These are phyloP conservation scores for Drosophila sproati DNA, from an alignment of 1,140 invertebrate species.

Conservation along the genomic window DNA sequence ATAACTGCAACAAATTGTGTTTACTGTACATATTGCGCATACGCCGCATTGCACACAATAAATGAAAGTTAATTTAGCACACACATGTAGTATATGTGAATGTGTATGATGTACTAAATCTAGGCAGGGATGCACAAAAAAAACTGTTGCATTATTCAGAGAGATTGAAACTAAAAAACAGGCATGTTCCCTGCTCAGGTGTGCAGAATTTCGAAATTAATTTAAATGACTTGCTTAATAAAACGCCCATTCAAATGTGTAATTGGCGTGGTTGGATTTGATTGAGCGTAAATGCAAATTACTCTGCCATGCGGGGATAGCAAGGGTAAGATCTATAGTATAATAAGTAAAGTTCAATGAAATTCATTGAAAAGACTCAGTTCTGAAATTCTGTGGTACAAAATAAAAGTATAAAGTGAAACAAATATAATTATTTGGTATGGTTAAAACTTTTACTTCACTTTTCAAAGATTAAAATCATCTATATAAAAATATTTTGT, in stretches of 20 bases:
- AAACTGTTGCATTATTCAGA: slow-evolving; percentile 28
- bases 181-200: background rate
- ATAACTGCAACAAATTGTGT: slow-evolving; percentile 61
- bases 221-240: slow-evolving; percentile 65
- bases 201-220: slow-evolving; percentile 56
- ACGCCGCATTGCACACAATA: slow-evolving; percentile 63
- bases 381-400: background rate
- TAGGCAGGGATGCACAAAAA: background rate
- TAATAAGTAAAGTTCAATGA: background rate
- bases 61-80: slow-evolving; percentile 56
- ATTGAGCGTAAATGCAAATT: slow-evolving; percentile 29
- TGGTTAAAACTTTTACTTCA: background rate
- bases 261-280: slow-evolving; percentile 37
- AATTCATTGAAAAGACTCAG: background rate
- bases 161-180: slow-evolving; percentile 15
- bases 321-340: background rate
- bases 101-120: background rate
- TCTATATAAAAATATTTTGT: too few relatives aligned
- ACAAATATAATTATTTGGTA: background rate
- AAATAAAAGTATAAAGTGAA: background rate
- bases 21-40: slow-evolving; percentile 73
- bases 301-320: background rate
- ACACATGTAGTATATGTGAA: background rate
- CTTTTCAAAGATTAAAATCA: background rate
- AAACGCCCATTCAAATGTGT: slow-evolving; percentile 42